Evolutionary conservation across 2,888 invertebrate genomes (phyloP).

Genomic region (Mylabris sibirica): DNA sequence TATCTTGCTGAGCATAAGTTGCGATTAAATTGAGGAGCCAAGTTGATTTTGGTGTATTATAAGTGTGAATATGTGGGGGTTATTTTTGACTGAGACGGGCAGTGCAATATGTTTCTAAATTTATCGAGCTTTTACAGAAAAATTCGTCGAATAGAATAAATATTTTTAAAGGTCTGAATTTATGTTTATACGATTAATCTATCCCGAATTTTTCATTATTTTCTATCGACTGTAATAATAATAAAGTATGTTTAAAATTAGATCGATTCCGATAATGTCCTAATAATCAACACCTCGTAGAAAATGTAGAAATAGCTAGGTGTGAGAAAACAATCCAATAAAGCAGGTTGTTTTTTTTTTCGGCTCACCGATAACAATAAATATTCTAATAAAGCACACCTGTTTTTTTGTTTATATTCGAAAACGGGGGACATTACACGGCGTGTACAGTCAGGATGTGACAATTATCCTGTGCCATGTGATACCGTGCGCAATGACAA

Average conservation of each 20-base stretch:
- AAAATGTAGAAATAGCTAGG: conserved; percentile 21
- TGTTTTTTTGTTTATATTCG: conserved; percentile 17
- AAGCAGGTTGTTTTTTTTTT: conserved; percentile 13
- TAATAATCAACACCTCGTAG: conserved; percentile 15
- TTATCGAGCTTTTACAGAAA: neutral
- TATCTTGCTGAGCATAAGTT: too few species aligned
- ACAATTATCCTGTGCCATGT: conserved; percentile 27
- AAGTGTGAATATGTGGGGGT: too few species aligned
- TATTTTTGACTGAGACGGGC: too few species aligned
- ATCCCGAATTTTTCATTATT: neutral
- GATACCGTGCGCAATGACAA: conserved; percentile 50
- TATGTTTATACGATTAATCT: neutral
- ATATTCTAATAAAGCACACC: conserved; percentile 24
- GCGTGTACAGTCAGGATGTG: conserved; percentile 15
- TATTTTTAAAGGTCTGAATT: neutral
- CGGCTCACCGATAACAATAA: conserved; percentile 22
- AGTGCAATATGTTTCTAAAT: neutral
- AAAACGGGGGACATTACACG: conserved; percentile 16
- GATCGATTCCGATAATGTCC: conserved; percentile 16
- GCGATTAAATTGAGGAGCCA: neutral
- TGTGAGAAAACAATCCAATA: conserved; percentile 28
- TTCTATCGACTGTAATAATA: conserved; percentile 6
- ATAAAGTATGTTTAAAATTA: conserved; percentile 18
- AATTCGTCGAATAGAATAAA: neutral
- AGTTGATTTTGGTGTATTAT: too few species aligned